Evolutionary conservation across 1,140 invertebrate genomes (phyloP).

Genomic region (Leptinotarsa defecta): DNA sequence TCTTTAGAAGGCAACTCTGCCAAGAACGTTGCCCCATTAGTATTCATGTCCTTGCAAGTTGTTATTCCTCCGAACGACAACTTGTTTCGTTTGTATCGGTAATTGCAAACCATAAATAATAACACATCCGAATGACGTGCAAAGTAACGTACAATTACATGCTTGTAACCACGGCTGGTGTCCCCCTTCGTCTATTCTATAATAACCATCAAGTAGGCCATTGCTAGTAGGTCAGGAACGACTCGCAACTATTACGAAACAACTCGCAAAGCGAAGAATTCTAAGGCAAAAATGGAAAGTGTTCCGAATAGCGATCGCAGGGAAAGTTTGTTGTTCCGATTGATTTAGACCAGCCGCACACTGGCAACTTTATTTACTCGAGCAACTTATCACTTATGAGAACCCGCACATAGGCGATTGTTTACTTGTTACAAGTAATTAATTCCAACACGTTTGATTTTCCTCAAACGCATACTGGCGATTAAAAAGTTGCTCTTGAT

Average conservation of each 20-base stretch:
- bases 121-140: slow-evolving; percentile 4
- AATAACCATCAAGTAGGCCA: slow-evolving; percentile 42
- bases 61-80: no score
- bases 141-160: background rate
- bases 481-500: no score
- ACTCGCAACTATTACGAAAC: slow-evolving; percentile 44
- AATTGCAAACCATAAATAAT: slow-evolving; percentile 11
- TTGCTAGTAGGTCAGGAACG: slow-evolving; percentile 51
- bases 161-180: background rate
- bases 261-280: slow-evolving; percentile 31
- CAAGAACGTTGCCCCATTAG: no score
- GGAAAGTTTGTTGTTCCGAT: slow-evolving; percentile 42
- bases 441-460: slow-evolving; percentile 13
- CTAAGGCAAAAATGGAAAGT: slow-evolving; percentile 50
- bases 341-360: slow-evolving; percentile 8
- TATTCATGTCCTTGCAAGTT: no score
- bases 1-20: no score
- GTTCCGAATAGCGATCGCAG: slow-evolving; percentile 43
- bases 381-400: no score
- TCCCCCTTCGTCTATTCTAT: slow-evolving; percentile 9
- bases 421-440: no score
- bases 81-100: background rate
- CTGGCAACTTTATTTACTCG: no score
- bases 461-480: background rate
- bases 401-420: no score